Base-by-base conservation (phyloP, 2,113 vertebrate genomes). In the Sprattus sprattus region DNA sequence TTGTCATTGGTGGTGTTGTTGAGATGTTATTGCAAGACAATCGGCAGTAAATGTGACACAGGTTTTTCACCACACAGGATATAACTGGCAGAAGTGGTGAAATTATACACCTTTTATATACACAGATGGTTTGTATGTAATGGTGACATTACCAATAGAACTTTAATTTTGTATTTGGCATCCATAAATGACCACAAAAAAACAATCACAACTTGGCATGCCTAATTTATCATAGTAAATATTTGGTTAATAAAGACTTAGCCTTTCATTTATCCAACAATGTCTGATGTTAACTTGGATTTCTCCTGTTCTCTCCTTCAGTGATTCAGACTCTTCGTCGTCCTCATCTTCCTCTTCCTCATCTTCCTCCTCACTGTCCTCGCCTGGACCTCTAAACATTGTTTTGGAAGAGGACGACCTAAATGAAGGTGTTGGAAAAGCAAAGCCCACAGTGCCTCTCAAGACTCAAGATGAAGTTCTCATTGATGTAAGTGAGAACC, bases 381-480 rank as follows among this genome's bases (percentile, higher is more conserved):
- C 71, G 4, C 44, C 71, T 78, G 71, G 28, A 16, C 71, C 71
- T 1, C 71, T 78, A 18, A 28, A 44, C 2, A 44, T 78, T 39
- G 71, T 44, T 32, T 44, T 78, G 71, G 71, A 78, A 15, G 71
- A 78, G 13, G 71, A 32, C 25, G 71, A 78, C 32, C 71, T 6
- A 32, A 32, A 75, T 0, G 67, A 78, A 39, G 71, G 28, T 32
- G 11, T 78, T 3, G 32, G 71, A 2, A 78, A 78, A 78, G 71
- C 32, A 78, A 78, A 78, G 32, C 10, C 28, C 16, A 3, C 28
- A 78, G 71, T 5, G 4, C 71, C 71, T 39, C 22, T 25, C 25
- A 78, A 78, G 71, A 78, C 71, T 11, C 71, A 78, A 78, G 71
- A 78, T 18, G 71, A 78, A 78, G 71, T 78, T 32, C 71, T 78